Conservation (phyloP, 2,888 invertebrate genomes). For the Xylocampa areola region DNA sequence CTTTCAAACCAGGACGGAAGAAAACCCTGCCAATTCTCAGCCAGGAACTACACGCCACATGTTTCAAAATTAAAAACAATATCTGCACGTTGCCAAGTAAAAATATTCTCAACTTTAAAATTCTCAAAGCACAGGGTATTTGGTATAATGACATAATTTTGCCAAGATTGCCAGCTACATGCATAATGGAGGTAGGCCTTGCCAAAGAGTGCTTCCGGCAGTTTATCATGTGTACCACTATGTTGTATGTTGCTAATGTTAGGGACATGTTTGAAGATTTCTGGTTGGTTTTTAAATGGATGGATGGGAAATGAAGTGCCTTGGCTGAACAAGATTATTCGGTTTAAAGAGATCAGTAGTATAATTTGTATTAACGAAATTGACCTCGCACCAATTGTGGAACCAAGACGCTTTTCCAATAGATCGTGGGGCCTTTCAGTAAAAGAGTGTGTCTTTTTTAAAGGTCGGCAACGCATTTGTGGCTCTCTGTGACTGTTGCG, state of each 20-base stretch:
- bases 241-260: conserved; percentile 40
- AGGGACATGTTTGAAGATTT: conserved; percentile 34
- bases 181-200: conserved; percentile 65
- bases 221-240: conserved; percentile 53
- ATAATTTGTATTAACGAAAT: no score
- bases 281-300: no score
- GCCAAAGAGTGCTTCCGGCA: conserved; percentile 60
- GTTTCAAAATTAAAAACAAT: conserved; percentile 52
- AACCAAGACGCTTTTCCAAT: no score
- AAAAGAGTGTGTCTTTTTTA: no score
- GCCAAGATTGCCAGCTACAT: conserved; percentile 61
- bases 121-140: conserved; percentile 53
- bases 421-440: no score
- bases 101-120: conserved; percentile 46
- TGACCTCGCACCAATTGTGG: no score
- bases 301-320: no score
- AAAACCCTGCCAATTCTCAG: conserved; percentile 36
- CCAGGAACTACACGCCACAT: conserved; percentile 41
- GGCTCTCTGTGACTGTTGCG: no score
- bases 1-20: conserved; percentile 26
- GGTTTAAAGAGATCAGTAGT: no score
- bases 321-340: no score
- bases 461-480: no score
- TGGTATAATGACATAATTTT: conserved; percentile 65
- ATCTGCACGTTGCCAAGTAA: conserved; percentile 43